These are phyloP conservation scores for Molorchus minor DNA, from an alignment of 2,888 invertebrate species.

Conservation along the genomic window DNA sequence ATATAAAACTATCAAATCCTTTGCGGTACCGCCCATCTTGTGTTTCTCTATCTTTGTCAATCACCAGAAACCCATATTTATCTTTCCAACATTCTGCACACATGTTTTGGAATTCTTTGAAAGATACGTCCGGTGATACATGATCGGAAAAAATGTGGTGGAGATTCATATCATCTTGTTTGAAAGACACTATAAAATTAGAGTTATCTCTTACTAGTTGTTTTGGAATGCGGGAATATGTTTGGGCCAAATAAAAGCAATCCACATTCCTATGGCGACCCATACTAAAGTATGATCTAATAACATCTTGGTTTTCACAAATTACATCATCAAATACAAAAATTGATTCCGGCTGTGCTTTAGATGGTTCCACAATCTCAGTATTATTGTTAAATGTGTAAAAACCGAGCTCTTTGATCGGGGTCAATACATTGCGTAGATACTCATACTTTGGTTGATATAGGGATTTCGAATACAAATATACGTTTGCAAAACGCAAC, in stretches of 20 bases:
- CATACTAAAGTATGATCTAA: slow-evolving; percentile 43
- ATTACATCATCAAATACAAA: slow-evolving; percentile 30
- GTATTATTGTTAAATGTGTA: not conserved
- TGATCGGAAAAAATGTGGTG: slow-evolving; percentile 48
- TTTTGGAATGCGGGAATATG: slow-evolving; percentile 55
- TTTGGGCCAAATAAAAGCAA: slow-evolving; percentile 54
- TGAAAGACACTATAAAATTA: slow-evolving; percentile 55
- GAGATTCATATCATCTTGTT: slow-evolving; percentile 55
- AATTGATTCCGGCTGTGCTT: slow-evolving; percentile 25
- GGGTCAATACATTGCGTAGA: not conserved
- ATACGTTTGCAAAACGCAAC: not conserved
- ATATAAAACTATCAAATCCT: slow-evolving; percentile 42
- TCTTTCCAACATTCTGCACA: slow-evolving; percentile 52
- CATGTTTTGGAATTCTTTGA: slow-evolving; percentile 47
- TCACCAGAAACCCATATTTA: slow-evolving; percentile 48
- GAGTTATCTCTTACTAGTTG: slow-evolving; percentile 56
- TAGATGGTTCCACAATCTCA: not conserved
- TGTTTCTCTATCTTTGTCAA: slow-evolving; percentile 48
- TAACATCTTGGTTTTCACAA: slow-evolving; percentile 25
- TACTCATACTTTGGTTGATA: not conserved
- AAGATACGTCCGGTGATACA: slow-evolving; percentile 44
- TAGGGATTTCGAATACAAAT: not conserved
- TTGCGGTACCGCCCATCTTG: slow-evolving; percentile 50
- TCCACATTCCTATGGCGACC: slow-evolving; percentile 54
- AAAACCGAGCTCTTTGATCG: not conserved